Evolutionary conservation across 2,797 vertebrate species (phyloP).

Genomic region (Brotogeris chrysoptera): DNA sequence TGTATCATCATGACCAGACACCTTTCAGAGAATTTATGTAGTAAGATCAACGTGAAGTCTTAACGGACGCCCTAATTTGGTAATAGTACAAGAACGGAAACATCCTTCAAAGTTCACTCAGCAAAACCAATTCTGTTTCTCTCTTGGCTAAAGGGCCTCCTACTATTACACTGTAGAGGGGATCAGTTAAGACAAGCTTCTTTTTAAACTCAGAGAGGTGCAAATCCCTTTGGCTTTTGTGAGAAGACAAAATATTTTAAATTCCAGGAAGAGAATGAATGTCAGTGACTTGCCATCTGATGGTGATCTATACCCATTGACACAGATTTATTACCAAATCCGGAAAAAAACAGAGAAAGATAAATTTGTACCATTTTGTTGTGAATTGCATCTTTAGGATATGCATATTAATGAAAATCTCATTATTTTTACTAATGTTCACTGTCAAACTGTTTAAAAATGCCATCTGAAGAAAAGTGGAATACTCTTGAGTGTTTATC

Average conservation of each 20-base stretch:
- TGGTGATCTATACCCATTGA: neutral
- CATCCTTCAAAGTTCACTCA: neutral
- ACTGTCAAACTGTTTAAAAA: slow-evolving; percentile 65
- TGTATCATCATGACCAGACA: neutral
- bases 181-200: neutral
- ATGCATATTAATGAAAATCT: neutral
- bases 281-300: slow-evolving; percentile 11
- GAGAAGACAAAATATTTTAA: slow-evolving; percentile 46
- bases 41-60: neutral
- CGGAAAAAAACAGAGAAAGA: neutral
- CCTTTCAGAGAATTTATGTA: neutral
- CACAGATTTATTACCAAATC: neutral
- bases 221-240: slow-evolving; percentile 26
- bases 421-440: neutral
- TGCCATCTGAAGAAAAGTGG: slow-evolving; percentile 19
- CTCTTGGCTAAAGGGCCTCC: neutral
- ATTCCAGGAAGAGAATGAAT: slow-evolving; percentile 31
- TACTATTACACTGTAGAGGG: neutral
- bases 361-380: neutral
- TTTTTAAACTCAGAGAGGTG: neutral
- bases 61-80: neutral
- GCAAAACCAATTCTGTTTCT: neutral
- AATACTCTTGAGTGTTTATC: slow-evolving; percentile 44
- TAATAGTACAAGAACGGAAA: neutral
- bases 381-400: neutral